Conservation (phyloP, 2,888 invertebrate genomes). For the Pelosia muscerda region DNA sequence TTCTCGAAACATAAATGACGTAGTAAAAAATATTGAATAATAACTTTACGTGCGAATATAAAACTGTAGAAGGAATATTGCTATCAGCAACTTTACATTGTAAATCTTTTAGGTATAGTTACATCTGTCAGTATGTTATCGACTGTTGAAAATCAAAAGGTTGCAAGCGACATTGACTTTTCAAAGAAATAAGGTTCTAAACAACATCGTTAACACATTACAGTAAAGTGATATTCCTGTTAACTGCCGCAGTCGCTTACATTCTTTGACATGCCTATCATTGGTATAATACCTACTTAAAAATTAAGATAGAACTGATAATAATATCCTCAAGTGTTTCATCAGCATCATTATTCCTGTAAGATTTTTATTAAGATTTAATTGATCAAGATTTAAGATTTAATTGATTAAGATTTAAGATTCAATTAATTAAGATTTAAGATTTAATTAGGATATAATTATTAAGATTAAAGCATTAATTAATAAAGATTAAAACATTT, state of each 20-base stretch:
- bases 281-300: neutral
- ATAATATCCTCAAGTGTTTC: neutral
- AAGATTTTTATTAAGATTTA: no score
- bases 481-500: no score
- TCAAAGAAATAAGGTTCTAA: neutral
- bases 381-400: no score
- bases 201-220: neutral
- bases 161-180: neutral
- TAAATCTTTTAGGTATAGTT: constrained; percentile 6
- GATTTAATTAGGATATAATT: no score
- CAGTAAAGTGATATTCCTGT: neutral
- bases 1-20: constrained; percentile 1
- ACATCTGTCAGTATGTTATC: neutral
- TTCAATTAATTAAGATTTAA: no score
- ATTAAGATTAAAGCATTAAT: no score
- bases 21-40: constrained; percentile 28
- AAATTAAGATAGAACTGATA: no score
- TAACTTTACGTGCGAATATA: constrained; percentile 43
- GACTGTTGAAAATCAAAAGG: neutral
- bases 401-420: no score
- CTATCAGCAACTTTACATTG: constrained; percentile 25
- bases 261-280: neutral
- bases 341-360: neutral
- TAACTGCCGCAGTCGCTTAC: neutral
- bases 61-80: constrained; percentile 33